Percentiles rank a stretch among this genome's conserved stretches.
These are phyloP conservation scores for Elymnias hypermnestra DNA, from an alignment of 1,140 invertebrate genomes.

Conservation along the genomic window DNA sequence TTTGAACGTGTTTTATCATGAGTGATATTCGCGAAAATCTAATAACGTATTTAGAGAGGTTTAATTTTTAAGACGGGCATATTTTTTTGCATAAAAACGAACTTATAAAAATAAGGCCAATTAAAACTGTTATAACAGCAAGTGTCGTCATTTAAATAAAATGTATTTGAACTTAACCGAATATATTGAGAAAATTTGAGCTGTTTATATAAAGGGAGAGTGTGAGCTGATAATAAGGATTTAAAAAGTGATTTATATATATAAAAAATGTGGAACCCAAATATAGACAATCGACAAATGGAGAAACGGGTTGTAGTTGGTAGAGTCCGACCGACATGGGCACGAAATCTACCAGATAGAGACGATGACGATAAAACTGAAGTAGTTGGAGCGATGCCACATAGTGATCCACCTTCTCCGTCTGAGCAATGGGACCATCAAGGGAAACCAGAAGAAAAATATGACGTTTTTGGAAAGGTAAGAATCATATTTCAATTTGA, in stretches of 20 bases:
- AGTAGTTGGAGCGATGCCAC: constrained; percentile 52
- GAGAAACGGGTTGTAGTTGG: constrained; percentile 65
- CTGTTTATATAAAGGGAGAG: too few relatives aligned
- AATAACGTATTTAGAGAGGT: too few relatives aligned
- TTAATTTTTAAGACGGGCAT: too few relatives aligned
- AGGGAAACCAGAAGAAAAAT: constrained; percentile 65
- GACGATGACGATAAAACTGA: constrained; percentile 58
- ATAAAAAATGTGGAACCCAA: constrained; percentile 63
- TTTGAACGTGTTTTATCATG: too few relatives aligned
- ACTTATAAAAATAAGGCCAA: too few relatives aligned
- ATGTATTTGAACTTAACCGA: too few relatives aligned
- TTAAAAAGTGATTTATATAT: constrained; percentile 1
- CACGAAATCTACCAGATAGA: constrained; percentile 55
- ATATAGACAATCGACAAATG: constrained; percentile 46
- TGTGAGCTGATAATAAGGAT: too few relatives aligned
- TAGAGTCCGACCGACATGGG: constrained; percentile 66
- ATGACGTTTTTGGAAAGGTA: constrained; percentile 77
- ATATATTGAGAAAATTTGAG: too few relatives aligned
- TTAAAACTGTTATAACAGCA: too few relatives aligned
- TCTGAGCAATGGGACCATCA: constrained; percentile 55
- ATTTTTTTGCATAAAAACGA: too few relatives aligned
- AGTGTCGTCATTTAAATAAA: too few relatives aligned
- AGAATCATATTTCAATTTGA: constrained; percentile 16
- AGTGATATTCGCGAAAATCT: too few relatives aligned
- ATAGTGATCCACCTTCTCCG: constrained; percentile 54